Percentiles rank a stretch among this genome's conserved stretches.
Evolutionary conservation across 1,140 invertebrate species (phyloP).

Genomic region (Tyrophagus putrescentiae): DNA sequence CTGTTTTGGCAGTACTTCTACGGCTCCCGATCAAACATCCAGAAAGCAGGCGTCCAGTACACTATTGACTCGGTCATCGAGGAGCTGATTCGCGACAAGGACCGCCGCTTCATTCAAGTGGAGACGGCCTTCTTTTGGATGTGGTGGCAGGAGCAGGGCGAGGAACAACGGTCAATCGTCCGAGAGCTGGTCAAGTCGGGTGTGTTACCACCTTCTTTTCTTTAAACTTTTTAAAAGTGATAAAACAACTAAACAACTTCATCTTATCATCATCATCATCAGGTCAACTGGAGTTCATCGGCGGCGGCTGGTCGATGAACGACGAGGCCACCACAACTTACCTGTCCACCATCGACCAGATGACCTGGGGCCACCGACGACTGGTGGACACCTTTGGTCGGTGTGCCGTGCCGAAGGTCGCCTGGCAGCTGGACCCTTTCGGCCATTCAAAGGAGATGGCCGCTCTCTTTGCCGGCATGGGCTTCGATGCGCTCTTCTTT

Average conservation of each 20-base stretch:
- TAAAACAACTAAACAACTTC: too few relatives aligned
- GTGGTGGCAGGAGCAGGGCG: conserved; percentile 68
- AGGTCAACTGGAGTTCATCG: conserved; percentile 82
- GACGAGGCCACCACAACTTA: conserved; percentile 86
- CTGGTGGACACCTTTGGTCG: conserved; percentile 44
- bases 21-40: conserved; percentile 24
- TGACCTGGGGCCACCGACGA: conserved; percentile 43
- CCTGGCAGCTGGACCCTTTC: conserved; percentile 52
- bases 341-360: conserved; percentile 85
- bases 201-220: too few relatives aligned
- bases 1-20: conserved; percentile 37
- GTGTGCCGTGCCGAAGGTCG: conserved; percentile 42
- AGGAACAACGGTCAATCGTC: conserved; percentile 39
- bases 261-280: too few relatives aligned
- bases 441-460: conserved; percentile 45
- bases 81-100: conserved; percentile 53
- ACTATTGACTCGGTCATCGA: conserved; percentile 74
- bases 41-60: conserved; percentile 55
- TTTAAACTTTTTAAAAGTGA: too few relatives aligned
- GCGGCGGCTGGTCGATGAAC: conserved; percentile 70
- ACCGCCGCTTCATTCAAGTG: conserved; percentile 46
- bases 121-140: conserved; percentile 74
- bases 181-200: conserved; percentile 38
- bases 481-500: conserved; percentile 23
- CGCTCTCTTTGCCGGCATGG: conserved; percentile 40